Evolutionary conservation across 2,113 vertebrate genomes (phyloP).

Genomic region (Salminus brasiliensis): DNA sequence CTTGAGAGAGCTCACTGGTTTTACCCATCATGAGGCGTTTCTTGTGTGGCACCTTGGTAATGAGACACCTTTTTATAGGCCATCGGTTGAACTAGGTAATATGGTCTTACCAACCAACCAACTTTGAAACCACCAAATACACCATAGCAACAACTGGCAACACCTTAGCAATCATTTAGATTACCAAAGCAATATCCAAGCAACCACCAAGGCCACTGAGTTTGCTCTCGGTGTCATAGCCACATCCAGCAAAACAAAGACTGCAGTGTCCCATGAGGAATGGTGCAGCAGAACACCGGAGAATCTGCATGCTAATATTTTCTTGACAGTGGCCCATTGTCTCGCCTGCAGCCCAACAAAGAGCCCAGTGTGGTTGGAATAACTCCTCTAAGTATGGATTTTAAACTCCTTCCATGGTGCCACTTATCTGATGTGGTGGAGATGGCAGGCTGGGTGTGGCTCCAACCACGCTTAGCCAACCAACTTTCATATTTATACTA

Average conservation of each 20-base stretch:
- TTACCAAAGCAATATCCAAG: too few species aligned
- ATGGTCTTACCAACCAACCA: too few species aligned
- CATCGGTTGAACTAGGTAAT: too few species aligned
- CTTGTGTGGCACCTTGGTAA: too few species aligned
- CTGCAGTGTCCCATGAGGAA: constrained; percentile 78
- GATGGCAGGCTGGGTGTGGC: background rate
- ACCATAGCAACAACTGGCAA: too few species aligned
- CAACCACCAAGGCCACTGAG: constrained; percentile 16
- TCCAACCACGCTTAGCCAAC: background rate
- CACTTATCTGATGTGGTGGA: constrained; percentile 68
- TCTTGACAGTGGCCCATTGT: constrained; percentile 86
- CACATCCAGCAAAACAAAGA: constrained; percentile 76
- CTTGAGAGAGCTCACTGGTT: too few species aligned
- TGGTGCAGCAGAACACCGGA: constrained; percentile 83
- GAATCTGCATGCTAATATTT: constrained; percentile 88
- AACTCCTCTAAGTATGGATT: constrained; percentile 80
- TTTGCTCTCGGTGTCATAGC: constrained; percentile 47
- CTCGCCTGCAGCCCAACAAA: constrained; percentile 80
- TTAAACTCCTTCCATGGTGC: constrained; percentile 64
- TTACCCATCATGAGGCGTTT: too few species aligned
- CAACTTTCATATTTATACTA: background rate
- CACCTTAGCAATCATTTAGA: too few species aligned
- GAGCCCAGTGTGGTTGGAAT: constrained; percentile 75
- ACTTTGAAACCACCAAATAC: too few species aligned
- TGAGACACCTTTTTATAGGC: too few species aligned